These are phyloP conservation scores for Gymnothorax reevesii DNA, from an alignment of 2,797 vertebrate genomes.

Conservation along the genomic window DNA sequence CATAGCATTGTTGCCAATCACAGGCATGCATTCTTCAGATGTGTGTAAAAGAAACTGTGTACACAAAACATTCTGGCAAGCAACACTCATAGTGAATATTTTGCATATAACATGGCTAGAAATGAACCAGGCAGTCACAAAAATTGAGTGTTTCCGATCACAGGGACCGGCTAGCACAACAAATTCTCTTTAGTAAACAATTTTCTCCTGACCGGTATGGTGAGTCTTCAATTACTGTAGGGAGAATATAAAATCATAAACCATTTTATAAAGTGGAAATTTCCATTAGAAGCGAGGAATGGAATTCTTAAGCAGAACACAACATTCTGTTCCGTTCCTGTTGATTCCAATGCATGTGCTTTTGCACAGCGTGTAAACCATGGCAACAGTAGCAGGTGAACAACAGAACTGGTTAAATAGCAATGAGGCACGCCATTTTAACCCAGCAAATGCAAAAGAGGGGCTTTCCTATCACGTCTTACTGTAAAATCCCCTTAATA, in stretches of 20 bases:
- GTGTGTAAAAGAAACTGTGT: not conserved
- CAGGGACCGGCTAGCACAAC: not conserved
- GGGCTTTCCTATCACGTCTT: not conserved
- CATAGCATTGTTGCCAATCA: not conserved
- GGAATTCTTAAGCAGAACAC: not conserved
- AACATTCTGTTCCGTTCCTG: not conserved
- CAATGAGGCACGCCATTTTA: not conserved
- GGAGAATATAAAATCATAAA: slow-evolving; percentile 15
- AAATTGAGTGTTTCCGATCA: slow-evolving; percentile 17
- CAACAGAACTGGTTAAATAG: not conserved
- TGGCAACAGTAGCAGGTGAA: not conserved
- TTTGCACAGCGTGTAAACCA: not conserved
- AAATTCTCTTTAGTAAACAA: not conserved
- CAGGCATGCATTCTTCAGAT: not conserved
- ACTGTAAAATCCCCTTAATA: not conserved
- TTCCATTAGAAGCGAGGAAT: slow-evolving; percentile 20
- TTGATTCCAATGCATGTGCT: not conserved
- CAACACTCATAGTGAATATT: not conserved
- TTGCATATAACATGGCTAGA: not conserved
- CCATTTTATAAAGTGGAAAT: slow-evolving; percentile 7
- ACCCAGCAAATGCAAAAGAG: not conserved
- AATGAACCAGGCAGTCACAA: not conserved
- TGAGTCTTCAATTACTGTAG: slow-evolving; percentile 9
- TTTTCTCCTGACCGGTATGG: not conserved
- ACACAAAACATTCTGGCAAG: not conserved